Evolutionary conservation across 2,797 vertebrate species (phyloP).

Genomic region (Geotrypetes seraphini): DNA sequence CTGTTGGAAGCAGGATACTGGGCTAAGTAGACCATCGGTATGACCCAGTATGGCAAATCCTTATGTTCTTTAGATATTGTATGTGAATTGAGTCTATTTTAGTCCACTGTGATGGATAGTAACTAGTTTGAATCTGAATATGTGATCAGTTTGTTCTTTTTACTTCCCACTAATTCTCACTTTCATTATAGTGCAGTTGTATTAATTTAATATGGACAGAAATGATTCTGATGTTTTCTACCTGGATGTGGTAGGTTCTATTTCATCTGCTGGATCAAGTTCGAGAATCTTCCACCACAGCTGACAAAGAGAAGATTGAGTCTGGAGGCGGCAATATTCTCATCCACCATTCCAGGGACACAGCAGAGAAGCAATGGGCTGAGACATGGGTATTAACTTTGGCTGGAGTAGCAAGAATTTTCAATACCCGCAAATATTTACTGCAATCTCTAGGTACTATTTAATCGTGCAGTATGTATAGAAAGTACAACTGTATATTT

Average conservation of each 20-base stretch:
- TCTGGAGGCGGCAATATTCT: conserved; percentile 97
- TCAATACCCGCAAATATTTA: conserved; percentile 90
- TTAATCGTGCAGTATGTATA: neutral
- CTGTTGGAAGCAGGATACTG: too few relatives aligned
- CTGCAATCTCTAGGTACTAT: conserved; percentile 88
- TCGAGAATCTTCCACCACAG: conserved; percentile 87
- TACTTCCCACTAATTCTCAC: too few relatives aligned
- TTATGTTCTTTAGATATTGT: too few relatives aligned
- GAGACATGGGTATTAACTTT: conserved; percentile 96
- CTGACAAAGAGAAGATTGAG: conserved; percentile 97
- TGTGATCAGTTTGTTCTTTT: too few relatives aligned
- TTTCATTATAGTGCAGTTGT: too few relatives aligned
- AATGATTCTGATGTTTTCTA: neutral
- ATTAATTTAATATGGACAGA: neutral
- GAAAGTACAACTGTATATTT: too few relatives aligned
- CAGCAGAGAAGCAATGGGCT: conserved; percentile 97
- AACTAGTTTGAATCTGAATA: too few relatives aligned
- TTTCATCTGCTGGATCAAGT: conserved; percentile 89
- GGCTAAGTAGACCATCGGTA: too few relatives aligned
- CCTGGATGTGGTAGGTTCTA: conserved; percentile 65
- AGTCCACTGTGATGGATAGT: too few relatives aligned
- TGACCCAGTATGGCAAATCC: too few relatives aligned
- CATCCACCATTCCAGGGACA: conserved; percentile 96
- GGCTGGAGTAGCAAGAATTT: conserved; percentile 92
- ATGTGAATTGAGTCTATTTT: too few relatives aligned